phyloP scores from a whole-genome alignment of 1,140 invertebrate genomes.

The Trichomalopsis sarcophagae region DNA sequence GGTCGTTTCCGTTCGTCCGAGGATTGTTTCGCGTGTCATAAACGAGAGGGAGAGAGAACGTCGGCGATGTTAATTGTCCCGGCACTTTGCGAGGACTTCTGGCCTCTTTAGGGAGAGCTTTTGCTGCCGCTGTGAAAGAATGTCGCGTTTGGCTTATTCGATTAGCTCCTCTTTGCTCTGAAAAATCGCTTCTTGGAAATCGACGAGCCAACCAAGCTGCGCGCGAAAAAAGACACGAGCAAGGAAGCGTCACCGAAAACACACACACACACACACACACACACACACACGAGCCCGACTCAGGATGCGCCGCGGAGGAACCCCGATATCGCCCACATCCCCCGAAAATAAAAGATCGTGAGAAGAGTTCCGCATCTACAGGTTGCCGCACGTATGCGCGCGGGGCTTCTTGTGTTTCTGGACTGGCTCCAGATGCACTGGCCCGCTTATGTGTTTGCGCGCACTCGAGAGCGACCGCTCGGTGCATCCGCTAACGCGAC shows the following conservation, averaged over 20 bases:
- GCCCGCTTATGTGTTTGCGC: slow-evolving; percentile 31
- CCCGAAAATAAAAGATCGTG: slow-evolving; percentile 1
- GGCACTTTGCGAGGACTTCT: background rate
- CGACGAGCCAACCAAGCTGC: background rate
- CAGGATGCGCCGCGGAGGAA: background rate
- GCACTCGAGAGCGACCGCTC: slow-evolving; percentile 7
- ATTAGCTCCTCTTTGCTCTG: background rate
- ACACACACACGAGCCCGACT: too few species aligned
- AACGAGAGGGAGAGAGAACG: slow-evolving; percentile 15
- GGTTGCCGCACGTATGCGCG: slow-evolving; percentile 37
- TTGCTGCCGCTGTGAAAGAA: background rate
- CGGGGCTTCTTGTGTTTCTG: slow-evolving; percentile 46
- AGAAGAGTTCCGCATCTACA: slow-evolving; percentile 39
- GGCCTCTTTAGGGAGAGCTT: background rate
- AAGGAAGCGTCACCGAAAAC: background rate
- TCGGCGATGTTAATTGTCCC: slow-evolving; percentile 26
- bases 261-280: too few species aligned
- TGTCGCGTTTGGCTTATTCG: background rate
- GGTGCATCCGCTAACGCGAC: slow-evolving; percentile 25
- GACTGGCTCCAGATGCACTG: slow-evolving; percentile 42
- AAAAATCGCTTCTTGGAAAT: background rate
- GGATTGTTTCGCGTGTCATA: slow-evolving; percentile 34
- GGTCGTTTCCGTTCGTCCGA: slow-evolving; percentile 2
- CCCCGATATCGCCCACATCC: background rate
- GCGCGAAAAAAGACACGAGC: too few species aligned